Base-by-base conservation (phyloP, 2,797 vertebrate species). In the Pogoniulus pusillus region DNA sequence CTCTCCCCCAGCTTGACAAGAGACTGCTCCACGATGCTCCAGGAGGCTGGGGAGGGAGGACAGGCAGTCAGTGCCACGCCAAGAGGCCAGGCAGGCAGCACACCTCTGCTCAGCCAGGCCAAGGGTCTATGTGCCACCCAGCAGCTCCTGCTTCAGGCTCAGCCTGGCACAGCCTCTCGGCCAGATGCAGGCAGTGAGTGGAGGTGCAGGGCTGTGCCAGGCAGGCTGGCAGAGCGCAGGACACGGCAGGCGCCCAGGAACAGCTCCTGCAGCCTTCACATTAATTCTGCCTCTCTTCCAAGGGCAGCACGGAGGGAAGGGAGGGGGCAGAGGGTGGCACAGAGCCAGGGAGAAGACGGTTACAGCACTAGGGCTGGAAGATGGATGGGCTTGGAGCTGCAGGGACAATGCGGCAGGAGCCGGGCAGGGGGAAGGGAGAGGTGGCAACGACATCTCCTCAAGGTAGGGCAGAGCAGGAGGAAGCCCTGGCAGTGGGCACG, bases 1-100 rank as follows among this genome's bases (percentile, higher is more conserved):
- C 96, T 98, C 23, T 99, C 99, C 2, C 97, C 97, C 62, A 99
- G 97, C 93, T 97, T 99, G 68, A 98, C 16, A 8, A 99, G 90
- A 18, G 98, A 98, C 88, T 99, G 98, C 73, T 99, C 99, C 68
- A 99, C 97, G 3, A 98, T 96, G 53, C 96, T 98, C 99, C 99
- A 99, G 69, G 98, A 99, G 82, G 98, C 99, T 99, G 96, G 47
- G 81, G 85, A 93, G 54, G 59, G 35, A 89, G 84, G 70, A 5
- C 60, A 68, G 73, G 23, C 11, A 35, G 39, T 75, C 64, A 37
- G 30, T 29, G 41, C 60, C 87, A 18, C 4, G 3, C 4, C 2
- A 29, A 37, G 66, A 81, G 80, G 49, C 43, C 18, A 4, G 37
- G 78, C 35, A 70, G 59, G 58, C 30, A 6, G 43, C 5, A 1